Evolutionary conservation across 2,888 invertebrate species (phyloP).

Genomic region (Endotricha flammealis): DNA sequence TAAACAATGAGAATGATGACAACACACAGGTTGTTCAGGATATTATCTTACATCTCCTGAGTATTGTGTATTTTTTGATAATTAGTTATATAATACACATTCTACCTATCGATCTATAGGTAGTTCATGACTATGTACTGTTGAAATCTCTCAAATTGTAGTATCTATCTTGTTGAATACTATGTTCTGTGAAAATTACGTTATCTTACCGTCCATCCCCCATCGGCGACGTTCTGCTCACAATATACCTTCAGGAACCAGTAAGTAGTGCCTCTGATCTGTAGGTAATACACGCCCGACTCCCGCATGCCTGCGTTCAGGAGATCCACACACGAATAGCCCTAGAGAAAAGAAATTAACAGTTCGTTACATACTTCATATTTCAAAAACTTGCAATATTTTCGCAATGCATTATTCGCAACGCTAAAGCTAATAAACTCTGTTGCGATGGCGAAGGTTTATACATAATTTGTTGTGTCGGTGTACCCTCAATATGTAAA

Average conservation of each 20-base stretch:
- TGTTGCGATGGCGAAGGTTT: no score
- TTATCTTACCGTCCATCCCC: slow-evolving; percentile 92
- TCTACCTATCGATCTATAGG: no score
- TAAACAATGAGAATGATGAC: no score
- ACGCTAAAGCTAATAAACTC: not conserved
- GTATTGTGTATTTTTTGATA: no score
- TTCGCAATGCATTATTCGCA: not conserved
- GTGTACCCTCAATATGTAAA: no score
- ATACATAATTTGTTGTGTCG: no score
- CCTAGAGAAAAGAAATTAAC: slow-evolving; percentile 74
- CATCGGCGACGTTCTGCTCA: slow-evolving; percentile 92
- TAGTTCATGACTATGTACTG: no score
- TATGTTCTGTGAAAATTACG: slow-evolving; percentile 1
- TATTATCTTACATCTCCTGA: no score
- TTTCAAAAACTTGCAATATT: slow-evolving; percentile 4
- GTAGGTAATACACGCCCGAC: slow-evolving; percentile 92
- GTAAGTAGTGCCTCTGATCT: slow-evolving; percentile 93
- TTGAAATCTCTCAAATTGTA: no score
- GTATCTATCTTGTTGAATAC: not conserved
- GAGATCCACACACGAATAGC: slow-evolving; percentile 92
- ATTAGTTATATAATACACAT: no score
- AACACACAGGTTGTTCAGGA: no score
- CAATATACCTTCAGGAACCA: slow-evolving; percentile 96
- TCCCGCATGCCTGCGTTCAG: slow-evolving; percentile 91
- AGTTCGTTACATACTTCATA: slow-evolving; percentile 14